A percentile compares a stretch with the other conserved stretches of the same genome.
These are phyloP conservation scores for Vanessa tameamea DNA, from an alignment of 1,140 invertebrate species.

Conservation along the genomic window DNA sequence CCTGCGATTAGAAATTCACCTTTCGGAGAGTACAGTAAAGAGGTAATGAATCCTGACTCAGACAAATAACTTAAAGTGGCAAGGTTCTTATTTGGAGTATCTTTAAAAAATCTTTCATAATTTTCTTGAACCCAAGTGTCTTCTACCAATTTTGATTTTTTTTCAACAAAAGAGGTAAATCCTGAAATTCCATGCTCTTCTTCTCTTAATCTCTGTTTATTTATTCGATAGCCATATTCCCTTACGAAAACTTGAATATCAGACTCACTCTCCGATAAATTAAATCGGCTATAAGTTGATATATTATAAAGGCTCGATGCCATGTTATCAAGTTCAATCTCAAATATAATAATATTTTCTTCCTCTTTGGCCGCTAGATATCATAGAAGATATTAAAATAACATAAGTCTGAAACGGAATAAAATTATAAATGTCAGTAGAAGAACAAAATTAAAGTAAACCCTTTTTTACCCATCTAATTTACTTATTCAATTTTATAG, in stretches of 20 bases:
- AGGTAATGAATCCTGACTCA: slow-evolving; percentile 60
- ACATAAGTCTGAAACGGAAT: too few species aligned
- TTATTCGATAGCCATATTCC: slow-evolving; percentile 60
- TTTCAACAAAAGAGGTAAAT: slow-evolving; percentile 63
- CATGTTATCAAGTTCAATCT: slow-evolving; percentile 26
- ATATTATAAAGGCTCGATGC: slow-evolving; percentile 48
- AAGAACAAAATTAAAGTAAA: too few species aligned
- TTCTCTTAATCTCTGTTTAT: slow-evolving; percentile 46
- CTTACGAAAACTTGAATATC: slow-evolving; percentile 59
- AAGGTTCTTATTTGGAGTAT: slow-evolving; percentile 57
- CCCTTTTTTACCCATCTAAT: too few species aligned
- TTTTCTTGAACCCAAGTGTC: slow-evolving; percentile 60
- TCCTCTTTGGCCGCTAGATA: too few species aligned
- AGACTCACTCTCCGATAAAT: slow-evolving; percentile 55
- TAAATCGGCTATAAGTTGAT: slow-evolving; percentile 54
- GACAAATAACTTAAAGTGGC: slow-evolving; percentile 52
- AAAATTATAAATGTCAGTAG: too few species aligned
- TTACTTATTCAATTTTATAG: too few species aligned
- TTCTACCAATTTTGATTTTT: slow-evolving; percentile 43
- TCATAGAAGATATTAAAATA: too few species aligned
- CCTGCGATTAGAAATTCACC: slow-evolving; percentile 62
- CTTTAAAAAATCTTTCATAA: slow-evolving; percentile 54
- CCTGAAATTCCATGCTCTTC: slow-evolving; percentile 40
- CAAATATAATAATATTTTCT: too few species aligned
- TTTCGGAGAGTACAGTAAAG: slow-evolving; percentile 58